A percentile compares a stretch with the other conserved stretches of the same genome.
phyloP scores from a whole-genome alignment of 2,797 vertebrate species.

The Platalea minor region DNA sequence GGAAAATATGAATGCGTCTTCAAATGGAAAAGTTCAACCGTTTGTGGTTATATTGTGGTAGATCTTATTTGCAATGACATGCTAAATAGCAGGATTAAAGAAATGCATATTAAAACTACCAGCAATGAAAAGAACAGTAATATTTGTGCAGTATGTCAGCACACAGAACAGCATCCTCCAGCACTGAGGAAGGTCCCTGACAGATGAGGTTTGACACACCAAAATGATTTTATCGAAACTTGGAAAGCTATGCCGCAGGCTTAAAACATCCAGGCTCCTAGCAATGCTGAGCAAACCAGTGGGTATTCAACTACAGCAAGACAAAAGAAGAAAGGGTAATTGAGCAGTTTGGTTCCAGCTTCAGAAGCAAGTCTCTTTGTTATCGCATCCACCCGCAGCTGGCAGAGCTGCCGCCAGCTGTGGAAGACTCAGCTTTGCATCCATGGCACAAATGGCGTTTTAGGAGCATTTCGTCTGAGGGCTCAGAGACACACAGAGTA shows the following conservation, averaged over 20 bases:
- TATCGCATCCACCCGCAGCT: not conserved
- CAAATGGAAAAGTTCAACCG: slow-evolving; percentile 46
- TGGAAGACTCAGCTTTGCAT: slow-evolving; percentile 14
- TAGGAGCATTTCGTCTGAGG: not conserved
- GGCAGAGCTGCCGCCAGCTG: slow-evolving; percentile 39
- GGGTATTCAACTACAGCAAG: not conserved
- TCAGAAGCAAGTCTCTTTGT: slow-evolving; percentile 28
- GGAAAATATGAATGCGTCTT: slow-evolving; percentile 49
- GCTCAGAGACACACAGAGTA: not conserved
- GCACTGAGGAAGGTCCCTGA: not conserved
- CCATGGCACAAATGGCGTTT: not conserved
- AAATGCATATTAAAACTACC: slow-evolving; percentile 29
- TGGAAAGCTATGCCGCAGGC: not conserved
- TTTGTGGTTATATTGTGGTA: slow-evolving; percentile 21
- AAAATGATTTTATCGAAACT: not conserved
- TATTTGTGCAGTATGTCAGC: not conserved
- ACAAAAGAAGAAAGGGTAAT: slow-evolving; percentile 43
- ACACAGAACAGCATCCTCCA: not conserved
- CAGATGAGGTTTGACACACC: not conserved
- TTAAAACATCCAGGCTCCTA: not conserved
- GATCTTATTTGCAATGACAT: slow-evolving; percentile 54
- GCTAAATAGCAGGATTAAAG: slow-evolving; percentile 55
- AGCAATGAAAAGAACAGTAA: not conserved
- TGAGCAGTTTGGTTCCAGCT: not conserved
- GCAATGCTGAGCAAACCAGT: not conserved